phyloP scores from a whole-genome alignment of 2,888 invertebrate species.

The Eupithecia vulgata region DNA sequence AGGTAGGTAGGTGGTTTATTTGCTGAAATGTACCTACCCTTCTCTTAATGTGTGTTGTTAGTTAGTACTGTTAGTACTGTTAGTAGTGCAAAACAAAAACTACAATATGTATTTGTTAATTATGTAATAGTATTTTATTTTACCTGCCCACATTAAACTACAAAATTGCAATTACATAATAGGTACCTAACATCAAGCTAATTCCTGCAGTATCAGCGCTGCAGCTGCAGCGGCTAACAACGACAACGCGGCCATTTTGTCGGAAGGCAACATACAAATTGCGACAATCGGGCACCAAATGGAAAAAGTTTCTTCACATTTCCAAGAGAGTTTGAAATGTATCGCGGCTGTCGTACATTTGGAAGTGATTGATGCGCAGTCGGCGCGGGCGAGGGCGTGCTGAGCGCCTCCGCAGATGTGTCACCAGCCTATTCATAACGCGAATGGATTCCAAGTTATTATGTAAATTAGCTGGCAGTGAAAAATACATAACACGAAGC shows the following conservation, averaged over 20 bases:
- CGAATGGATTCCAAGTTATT: conserved; percentile 42
- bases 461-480: conserved; percentile 47
- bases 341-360: conserved; percentile 8
- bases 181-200: background rate
- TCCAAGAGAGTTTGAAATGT: background rate
- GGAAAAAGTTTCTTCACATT: background rate
- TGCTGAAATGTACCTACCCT: too few relatives aligned
- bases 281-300: background rate
- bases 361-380: conserved; percentile 8
- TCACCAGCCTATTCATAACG: conserved; percentile 24
- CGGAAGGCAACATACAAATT: background rate
- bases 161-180: too few relatives aligned
- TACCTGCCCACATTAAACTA: background rate
- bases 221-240: too few relatives aligned
- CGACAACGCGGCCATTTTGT: background rate
- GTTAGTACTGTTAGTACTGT: too few relatives aligned
- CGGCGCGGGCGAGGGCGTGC: too few relatives aligned
- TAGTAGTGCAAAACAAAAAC: too few relatives aligned
- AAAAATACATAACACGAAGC: conserved; percentile 41
- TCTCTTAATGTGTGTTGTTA: too few relatives aligned
- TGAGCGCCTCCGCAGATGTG: conserved; percentile 20
- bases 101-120: too few relatives aligned
- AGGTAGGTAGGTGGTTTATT: too few relatives aligned
- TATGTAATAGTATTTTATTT: too few relatives aligned
- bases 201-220: background rate